These are phyloP conservation scores for Drosophila pseudotakahashii DNA, from an alignment of 2,888 invertebrate species.

Conservation along the genomic window DNA sequence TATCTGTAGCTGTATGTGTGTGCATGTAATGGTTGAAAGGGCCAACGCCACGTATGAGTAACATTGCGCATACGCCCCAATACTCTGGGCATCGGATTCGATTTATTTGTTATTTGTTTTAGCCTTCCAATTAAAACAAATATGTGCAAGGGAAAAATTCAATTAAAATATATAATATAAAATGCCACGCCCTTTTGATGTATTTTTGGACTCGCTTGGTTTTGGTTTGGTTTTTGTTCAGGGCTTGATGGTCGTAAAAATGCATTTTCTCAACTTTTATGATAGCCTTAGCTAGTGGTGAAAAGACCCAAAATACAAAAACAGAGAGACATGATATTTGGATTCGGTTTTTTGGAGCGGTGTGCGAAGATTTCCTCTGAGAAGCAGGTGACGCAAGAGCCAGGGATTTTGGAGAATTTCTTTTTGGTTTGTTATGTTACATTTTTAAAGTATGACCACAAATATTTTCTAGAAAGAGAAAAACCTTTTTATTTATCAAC, in stretches of 20 bases:
- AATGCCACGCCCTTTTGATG: slow-evolving; percentile 56
- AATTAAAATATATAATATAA: slow-evolving; percentile 46
- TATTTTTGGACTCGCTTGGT: background rate
- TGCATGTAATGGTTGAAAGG: slow-evolving; percentile 18
- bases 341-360: too few relatives aligned
- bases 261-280: slow-evolving; percentile 20
- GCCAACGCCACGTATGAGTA: slow-evolving; percentile 45
- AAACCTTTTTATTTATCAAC: too few relatives aligned
- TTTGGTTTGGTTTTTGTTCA: background rate
- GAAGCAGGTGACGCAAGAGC: too few relatives aligned
- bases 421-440: too few relatives aligned
- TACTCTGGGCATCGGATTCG: slow-evolving; percentile 5
- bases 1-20: background rate
- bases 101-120: slow-evolving; percentile 39
- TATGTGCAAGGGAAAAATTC: slow-evolving; percentile 33
- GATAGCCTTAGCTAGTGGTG: background rate
- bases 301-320: background rate
- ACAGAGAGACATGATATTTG: too few relatives aligned
- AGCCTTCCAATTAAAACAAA: slow-evolving; percentile 39
- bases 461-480: too few relatives aligned
- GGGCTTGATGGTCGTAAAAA: slow-evolving; percentile 14
- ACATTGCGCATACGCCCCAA: slow-evolving; percentile 53
- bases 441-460: too few relatives aligned
- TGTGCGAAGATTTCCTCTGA: too few relatives aligned
- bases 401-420: too few relatives aligned